Evolutionary conservation across 1,140 invertebrate genomes (phyloP).

Genomic region (Hyles euphorbiae): DNA sequence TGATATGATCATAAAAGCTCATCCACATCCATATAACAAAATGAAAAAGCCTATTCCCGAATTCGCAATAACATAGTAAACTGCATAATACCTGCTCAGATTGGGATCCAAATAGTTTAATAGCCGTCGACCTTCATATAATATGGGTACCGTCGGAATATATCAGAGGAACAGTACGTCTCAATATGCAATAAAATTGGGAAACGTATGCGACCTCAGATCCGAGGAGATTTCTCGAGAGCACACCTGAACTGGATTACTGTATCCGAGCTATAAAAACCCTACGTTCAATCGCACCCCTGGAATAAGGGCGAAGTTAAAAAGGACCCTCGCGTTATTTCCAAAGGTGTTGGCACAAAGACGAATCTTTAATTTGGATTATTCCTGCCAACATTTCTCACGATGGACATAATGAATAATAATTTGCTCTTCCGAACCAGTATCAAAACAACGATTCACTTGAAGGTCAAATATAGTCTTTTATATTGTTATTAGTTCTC

Average conservation of each 20-base stretch:
- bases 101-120: constrained; percentile 1
- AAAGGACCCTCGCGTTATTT: constrained; percentile 50
- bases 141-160: constrained; percentile 43
- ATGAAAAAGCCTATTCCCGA: not conserved
- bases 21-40: too few relatives aligned
- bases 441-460: too few relatives aligned
- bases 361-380: constrained; percentile 10
- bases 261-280: constrained; percentile 63
- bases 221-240: constrained; percentile 49
- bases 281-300: constrained; percentile 49
- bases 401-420: too few relatives aligned
- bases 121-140: constrained; percentile 33
- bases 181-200: constrained; percentile 71
- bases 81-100: constrained; percentile 1
- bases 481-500: too few relatives aligned
- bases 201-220: constrained; percentile 64
- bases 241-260: constrained; percentile 66
- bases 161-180: constrained; percentile 63
- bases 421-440: too few relatives aligned
- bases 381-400: constrained; percentile 1
- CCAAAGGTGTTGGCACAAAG: constrained; percentile 37
- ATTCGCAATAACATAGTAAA: constrained; percentile 5
- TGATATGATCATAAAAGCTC: too few relatives aligned
- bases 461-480: too few relatives aligned
- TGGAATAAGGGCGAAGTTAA: constrained; percentile 36